These are phyloP conservation scores for Palloptera scutellata DNA, from an alignment of 2,888 invertebrate species.

Conservation along the genomic window DNA sequence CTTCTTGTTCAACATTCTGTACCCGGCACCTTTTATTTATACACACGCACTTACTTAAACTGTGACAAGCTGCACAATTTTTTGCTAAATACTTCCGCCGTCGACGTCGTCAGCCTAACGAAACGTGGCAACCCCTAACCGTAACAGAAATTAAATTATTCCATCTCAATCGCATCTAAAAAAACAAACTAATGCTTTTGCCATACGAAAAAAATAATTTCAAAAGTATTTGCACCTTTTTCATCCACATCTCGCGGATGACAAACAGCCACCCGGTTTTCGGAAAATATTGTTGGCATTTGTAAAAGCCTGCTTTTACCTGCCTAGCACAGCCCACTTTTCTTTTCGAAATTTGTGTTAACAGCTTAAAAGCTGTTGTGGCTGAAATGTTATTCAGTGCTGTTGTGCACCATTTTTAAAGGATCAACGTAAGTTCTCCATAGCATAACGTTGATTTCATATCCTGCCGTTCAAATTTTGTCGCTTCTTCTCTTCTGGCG, in stretches of 20 bases:
- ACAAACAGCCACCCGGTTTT: neutral
- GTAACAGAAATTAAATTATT: conserved; percentile 12
- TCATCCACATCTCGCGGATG: neutral
- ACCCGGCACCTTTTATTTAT: too few relatives aligned
- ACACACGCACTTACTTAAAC: too few relatives aligned
- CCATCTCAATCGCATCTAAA: conserved; percentile 4
- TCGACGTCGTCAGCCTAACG: neutral
- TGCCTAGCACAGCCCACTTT: neutral
- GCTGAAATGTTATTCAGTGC: neutral
- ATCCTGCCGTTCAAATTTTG: neutral
- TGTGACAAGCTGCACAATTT: conserved; percentile 17
- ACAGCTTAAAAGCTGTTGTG: conserved; percentile 9
- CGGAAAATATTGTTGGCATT: neutral
- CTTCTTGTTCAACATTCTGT: too few relatives aligned
- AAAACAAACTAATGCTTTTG: neutral
- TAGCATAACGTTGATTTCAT: neutral
- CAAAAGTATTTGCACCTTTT: neutral
- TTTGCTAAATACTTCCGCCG: conserved; percentile 22
- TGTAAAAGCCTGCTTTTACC: neutral
- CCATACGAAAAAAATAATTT: too few relatives aligned
- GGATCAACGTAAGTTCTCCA: neutral
- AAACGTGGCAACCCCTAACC: too few relatives aligned
- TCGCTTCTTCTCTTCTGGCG: neutral
- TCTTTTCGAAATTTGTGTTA: neutral
- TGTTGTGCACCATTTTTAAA: too few relatives aligned